phyloP scores from a whole-genome alignment of 2,888 invertebrate species.

The Cheilosia vulpina region DNA sequence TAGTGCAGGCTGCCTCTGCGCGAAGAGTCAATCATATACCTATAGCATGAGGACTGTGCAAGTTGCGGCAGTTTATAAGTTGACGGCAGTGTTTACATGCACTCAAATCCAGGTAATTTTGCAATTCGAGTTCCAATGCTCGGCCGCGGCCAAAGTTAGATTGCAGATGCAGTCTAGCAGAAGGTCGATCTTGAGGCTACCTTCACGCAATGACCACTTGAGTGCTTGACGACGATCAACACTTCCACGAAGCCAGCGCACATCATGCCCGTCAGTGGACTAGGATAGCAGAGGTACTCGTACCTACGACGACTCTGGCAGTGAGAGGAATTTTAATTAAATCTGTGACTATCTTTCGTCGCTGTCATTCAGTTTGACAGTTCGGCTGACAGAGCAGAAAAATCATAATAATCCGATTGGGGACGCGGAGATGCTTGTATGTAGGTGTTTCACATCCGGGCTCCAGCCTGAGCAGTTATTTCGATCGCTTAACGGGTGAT shows the following conservation, averaged over 20 bases:
- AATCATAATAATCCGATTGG: constrained; percentile 69
- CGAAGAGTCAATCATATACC: constrained; percentile 48
- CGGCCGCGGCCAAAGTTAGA: constrained; percentile 35
- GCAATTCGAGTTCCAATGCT: constrained; percentile 45
- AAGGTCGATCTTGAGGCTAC: constrained; percentile 33
- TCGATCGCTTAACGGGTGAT: constrained; percentile 58
- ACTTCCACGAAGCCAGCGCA: constrained; percentile 51
- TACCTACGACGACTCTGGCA: neutral
- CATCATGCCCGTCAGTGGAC: neutral
- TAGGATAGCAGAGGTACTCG: neutral
- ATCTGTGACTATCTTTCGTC: constrained; percentile 71
- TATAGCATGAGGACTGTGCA: neutral
- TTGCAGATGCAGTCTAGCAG: constrained; percentile 34
- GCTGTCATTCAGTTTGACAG: constrained; percentile 72
- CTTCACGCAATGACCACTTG: constrained; percentile 32
- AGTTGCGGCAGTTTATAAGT: neutral
- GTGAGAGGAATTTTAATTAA: constrained; percentile 72
- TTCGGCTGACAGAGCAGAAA: constrained; percentile 64
- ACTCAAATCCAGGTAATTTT: constrained; percentile 66
- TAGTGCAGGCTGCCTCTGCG: constrained; percentile 53
- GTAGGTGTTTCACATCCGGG: constrained; percentile 68
- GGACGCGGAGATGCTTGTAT: constrained; percentile 30
- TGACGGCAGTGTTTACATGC: constrained; percentile 64
- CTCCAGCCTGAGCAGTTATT: constrained; percentile 26
- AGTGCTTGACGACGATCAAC: constrained; percentile 49